phyloP scores from a whole-genome alignment of 2,888 invertebrate genomes.

The Cantharis lateralis region DNA sequence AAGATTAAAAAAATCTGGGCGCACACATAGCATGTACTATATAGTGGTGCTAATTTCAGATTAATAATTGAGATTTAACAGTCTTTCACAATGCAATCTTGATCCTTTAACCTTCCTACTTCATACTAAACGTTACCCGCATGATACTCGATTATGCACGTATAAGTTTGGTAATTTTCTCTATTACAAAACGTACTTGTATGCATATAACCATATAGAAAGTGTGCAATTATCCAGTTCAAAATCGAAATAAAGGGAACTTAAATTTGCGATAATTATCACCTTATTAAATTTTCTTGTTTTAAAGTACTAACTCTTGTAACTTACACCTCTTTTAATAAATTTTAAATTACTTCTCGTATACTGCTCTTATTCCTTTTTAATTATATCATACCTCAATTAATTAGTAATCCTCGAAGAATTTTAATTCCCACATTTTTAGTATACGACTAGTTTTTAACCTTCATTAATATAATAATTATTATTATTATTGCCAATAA shows the following conservation, averaged over 20 bases:
- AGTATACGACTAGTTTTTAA: background rate
- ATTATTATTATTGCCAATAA: background rate
- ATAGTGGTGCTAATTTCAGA: background rate
- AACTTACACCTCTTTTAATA: background rate
- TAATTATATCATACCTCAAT: background rate
- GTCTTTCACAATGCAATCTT: background rate
- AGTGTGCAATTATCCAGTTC: slow-evolving; percentile 5
- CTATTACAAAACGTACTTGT: background rate
- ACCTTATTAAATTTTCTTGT: slow-evolving; percentile 6
- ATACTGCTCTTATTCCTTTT: background rate
- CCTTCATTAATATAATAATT: background rate
- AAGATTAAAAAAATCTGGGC: background rate
- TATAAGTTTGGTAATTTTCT: background rate
- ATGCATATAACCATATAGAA: background rate
- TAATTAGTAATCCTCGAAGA: background rate
- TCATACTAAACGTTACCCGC: background rate
- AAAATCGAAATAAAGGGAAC: slow-evolving; percentile 6
- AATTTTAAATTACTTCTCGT: background rate
- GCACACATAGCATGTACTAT: background rate
- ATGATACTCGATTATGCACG: background rate
- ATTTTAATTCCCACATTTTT: background rate
- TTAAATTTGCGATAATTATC: slow-evolving; percentile 9
- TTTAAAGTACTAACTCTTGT: background rate
- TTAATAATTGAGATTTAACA: background rate
- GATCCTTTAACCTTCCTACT: background rate